Percentiles rank a stretch among this genome's conserved stretches.
phyloP scores from a whole-genome alignment of 2,888 invertebrate species.

The Lysandra bellargus region DNA sequence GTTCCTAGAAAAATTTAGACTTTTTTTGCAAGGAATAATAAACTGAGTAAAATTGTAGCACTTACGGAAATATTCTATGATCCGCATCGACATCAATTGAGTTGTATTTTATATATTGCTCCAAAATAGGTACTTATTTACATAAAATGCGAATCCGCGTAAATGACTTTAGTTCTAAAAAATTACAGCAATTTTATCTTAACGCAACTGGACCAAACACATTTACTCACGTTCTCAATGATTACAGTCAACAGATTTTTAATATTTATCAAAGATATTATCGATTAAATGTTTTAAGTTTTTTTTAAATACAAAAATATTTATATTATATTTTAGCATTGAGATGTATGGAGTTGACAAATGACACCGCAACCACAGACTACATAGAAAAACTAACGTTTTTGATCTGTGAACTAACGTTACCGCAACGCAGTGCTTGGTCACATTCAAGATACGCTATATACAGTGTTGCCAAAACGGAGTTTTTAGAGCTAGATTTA shows the following conservation, averaged over 20 bases:
- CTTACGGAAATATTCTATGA: constrained; percentile 18
- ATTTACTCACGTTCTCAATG: not conserved
- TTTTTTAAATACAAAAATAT: not conserved
- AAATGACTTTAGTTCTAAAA: not conserved
- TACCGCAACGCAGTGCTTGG: no score
- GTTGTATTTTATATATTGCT: not conserved
- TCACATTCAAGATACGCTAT: no score
- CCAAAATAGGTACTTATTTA: not conserved
- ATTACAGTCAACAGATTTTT: not conserved
- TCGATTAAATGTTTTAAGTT: no score
- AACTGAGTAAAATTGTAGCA: not conserved
- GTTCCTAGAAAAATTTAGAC: not conserved
- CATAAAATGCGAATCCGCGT: not conserved
- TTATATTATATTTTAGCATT: not conserved
- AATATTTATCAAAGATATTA: not conserved
- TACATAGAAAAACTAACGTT: no score
- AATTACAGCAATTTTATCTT: not conserved
- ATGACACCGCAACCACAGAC: no score
- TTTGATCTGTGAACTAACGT: no score
- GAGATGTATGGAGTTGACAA: no score
- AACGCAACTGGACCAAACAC: not conserved
- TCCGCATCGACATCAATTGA: constrained; percentile 1
- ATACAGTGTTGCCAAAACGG: no score
- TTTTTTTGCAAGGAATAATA: not conserved
- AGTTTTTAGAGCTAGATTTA: no score